phyloP scores from a whole-genome alignment of 2,888 invertebrate species.

The Maniola hyperantus region DNA sequence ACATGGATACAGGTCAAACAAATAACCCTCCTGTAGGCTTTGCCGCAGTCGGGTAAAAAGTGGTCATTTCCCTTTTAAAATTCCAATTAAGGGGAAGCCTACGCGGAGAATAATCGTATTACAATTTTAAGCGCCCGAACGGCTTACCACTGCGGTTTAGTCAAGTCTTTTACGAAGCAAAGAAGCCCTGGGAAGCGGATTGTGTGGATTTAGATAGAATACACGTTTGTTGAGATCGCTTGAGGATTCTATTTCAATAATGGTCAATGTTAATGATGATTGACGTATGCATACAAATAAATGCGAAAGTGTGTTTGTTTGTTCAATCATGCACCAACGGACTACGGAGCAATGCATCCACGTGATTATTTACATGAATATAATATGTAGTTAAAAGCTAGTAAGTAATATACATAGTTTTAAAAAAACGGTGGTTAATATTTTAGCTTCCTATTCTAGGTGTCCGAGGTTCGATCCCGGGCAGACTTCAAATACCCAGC shows the following conservation, averaged over 20 bases:
- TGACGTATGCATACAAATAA: background rate
- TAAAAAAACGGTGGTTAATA: too few species aligned
- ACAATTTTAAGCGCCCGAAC: constrained; percentile 19
- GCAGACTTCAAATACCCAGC: too few species aligned
- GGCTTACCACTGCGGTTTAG: constrained; percentile 18
- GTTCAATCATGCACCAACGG: too few species aligned
- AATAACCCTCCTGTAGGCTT: too few species aligned
- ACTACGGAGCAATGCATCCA: too few species aligned
- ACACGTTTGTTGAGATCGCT: constrained; percentile 9
- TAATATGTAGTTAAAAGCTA: too few species aligned
- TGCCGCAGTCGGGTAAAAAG: background rate
- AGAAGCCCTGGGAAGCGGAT: constrained; percentile 27
- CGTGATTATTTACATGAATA: too few species aligned
- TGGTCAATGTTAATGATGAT: background rate
- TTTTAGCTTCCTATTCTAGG: too few species aligned
- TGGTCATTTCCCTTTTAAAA: background rate
- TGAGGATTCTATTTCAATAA: constrained; percentile 11
- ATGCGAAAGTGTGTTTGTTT: too few species aligned
- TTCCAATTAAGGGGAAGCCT: constrained; percentile 2
- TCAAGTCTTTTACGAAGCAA: constrained; percentile 20
- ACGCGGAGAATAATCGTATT: constrained; percentile 11
- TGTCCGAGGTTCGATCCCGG: too few species aligned
- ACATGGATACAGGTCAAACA: too few species aligned
- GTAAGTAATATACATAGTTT: too few species aligned
- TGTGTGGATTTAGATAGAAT: constrained; percentile 9